A percentile compares a stretch with the other conserved stretches of the same genome.
phyloP scores from a whole-genome alignment of 2,113 vertebrate species.

The Malurus elegans region DNA sequence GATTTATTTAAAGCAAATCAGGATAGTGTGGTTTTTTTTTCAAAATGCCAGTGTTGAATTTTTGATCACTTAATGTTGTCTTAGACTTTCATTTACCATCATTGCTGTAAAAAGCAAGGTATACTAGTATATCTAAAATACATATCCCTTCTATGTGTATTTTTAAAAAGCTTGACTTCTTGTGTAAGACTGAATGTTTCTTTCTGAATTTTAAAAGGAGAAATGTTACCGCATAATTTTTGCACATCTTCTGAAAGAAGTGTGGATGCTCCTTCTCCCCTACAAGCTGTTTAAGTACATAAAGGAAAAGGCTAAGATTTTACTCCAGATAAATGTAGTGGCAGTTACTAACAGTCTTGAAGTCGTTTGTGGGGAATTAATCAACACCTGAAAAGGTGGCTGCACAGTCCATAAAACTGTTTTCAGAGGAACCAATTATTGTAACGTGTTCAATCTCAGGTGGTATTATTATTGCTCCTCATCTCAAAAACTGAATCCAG shows the following conservation, averaged over 20 bases:
- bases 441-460: background rate
- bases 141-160: rapidly evolving
- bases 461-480: background rate
- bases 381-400: background rate
- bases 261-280: background rate
- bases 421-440: background rate
- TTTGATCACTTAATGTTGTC: background rate
- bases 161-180: background rate
- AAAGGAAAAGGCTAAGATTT: background rate
- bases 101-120: background rate
- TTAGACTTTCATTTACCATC: background rate
- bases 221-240: rapidly evolving
- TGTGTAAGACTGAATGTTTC: background rate
- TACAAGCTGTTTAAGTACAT: background rate
- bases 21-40: background rate
- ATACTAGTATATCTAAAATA: background rate
- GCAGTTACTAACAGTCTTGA: background rate
- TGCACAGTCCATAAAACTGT: background rate
- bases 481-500: background rate
- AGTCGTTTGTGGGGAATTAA: background rate
- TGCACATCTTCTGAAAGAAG: background rate
- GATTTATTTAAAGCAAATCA: background rate
- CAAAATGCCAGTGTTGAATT: background rate
- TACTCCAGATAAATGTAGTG: background rate
- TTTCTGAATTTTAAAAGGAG: background rate